Evolutionary conservation across 2,888 invertebrate genomes (phyloP).

Genomic region (Spilarctia lutea): DNA sequence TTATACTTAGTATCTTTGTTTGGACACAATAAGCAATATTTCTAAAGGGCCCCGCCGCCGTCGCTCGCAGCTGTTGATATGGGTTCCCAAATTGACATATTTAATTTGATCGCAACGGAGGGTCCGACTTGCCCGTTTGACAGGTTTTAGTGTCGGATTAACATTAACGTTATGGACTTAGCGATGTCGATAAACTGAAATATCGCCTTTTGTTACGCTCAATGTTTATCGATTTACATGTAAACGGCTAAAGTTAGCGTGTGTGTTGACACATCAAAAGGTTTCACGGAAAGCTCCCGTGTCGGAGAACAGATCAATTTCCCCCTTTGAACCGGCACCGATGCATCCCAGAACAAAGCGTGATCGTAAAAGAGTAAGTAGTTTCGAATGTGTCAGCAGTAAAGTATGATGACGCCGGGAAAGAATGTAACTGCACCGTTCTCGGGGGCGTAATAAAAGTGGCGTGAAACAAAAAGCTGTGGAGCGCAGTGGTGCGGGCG

Average conservation of each 20-base stretch:
- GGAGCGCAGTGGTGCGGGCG: constrained; percentile 59
- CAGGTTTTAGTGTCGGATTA: constrained; percentile 86
- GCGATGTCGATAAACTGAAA: constrained; percentile 75
- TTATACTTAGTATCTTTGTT: constrained; percentile 87
- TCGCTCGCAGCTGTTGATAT: constrained; percentile 86
- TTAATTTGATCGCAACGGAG: constrained; percentile 86
- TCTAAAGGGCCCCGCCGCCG: constrained; percentile 83
- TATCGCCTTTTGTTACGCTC: constrained; percentile 58
- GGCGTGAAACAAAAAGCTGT: constrained; percentile 81
- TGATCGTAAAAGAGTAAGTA: constrained; percentile 81
- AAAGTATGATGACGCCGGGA: constrained; percentile 74
- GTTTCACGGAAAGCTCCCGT: constrained; percentile 61
- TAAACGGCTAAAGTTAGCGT: constrained; percentile 53
- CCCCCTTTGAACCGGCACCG: constrained; percentile 72
- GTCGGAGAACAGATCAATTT: constrained; percentile 75
- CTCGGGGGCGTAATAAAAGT: constrained; percentile 83
- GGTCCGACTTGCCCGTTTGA: constrained; percentile 80
- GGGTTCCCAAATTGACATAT: constrained; percentile 87
- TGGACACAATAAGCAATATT: constrained; percentile 87
- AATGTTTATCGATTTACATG: constrained; percentile 63
- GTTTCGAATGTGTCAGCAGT: constrained; percentile 80
- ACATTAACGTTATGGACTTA: constrained; percentile 74
- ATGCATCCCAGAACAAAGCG: constrained; percentile 74
- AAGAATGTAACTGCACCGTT: constrained; percentile 67
- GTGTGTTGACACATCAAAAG: constrained; percentile 77